These are phyloP conservation scores for Microctenopoma stevenorrisi DNA, from an alignment of 2,797 vertebrate species.

Conservation along the genomic window DNA sequence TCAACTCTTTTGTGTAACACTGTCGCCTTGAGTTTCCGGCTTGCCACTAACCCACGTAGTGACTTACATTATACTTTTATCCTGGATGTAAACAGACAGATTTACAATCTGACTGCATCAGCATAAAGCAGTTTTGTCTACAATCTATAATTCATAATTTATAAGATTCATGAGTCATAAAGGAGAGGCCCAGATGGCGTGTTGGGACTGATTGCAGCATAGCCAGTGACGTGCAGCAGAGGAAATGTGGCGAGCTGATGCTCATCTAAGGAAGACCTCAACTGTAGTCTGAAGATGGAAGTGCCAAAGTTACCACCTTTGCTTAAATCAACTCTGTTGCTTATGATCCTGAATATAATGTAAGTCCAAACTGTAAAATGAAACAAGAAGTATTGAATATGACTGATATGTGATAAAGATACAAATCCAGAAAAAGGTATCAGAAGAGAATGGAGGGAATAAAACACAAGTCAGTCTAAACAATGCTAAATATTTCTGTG, in stretches of 20 bases:
- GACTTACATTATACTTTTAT: neutral
- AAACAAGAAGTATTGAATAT: no score
- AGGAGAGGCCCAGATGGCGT: neutral
- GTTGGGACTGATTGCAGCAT: constrained; percentile 23
- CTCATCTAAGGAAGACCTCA: neutral
- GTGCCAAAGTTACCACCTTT: neutral
- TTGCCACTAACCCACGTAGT: neutral
- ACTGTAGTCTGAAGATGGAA: neutral
- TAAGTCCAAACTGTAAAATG: no score
- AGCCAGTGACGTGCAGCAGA: neutral
- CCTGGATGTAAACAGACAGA: neutral
- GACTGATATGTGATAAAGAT: no score
- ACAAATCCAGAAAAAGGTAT: no score
- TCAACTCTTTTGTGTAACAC: constrained; percentile 14
- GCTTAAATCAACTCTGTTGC: no score
- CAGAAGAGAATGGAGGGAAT: no score
- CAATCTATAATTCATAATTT: neutral
- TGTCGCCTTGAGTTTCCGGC: constrained; percentile 33
- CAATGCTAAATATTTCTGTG: no score
- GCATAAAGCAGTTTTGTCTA: neutral
- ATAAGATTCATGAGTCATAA: neutral
- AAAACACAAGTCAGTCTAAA: no score
- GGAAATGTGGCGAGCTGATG: constrained; percentile 9
- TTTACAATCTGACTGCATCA: neutral
- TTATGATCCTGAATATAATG: no score